A percentile compares a stretch with the other conserved stretches of the same genome.
phyloP scores from a whole-genome alignment of 2,113 vertebrate species.

The Entomyzon cyanotis region DNA sequence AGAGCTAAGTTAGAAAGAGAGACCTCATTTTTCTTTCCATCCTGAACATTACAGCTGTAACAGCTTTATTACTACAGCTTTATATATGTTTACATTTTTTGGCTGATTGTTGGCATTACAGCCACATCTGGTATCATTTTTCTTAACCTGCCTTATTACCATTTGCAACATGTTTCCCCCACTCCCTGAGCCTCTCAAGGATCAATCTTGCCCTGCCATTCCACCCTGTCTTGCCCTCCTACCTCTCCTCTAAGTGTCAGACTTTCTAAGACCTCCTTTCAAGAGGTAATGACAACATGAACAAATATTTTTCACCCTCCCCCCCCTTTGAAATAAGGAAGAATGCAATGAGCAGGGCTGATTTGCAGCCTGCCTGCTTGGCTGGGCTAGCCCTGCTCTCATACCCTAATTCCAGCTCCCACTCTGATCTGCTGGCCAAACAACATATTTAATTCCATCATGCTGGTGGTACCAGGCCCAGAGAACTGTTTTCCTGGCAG shows the following conservation, averaged over 20 bases:
- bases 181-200: conserved; percentile 55
- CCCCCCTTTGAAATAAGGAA: neutral
- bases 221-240: neutral
- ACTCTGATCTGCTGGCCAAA: conserved; percentile 31
- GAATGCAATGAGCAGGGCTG: neutral
- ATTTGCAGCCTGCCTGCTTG: neutral
- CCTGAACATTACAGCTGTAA: conserved; percentile 60
- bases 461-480: conserved; percentile 50
- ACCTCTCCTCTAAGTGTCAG: neutral
- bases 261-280: neutral
- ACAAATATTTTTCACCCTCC: neutral
- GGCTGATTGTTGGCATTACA: conserved; percentile 62
- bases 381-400: neutral
- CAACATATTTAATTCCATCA: conserved; percentile 3
- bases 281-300: conserved; percentile 19
- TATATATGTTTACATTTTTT: conserved; percentile 68
- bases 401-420: conserved; percentile 24
- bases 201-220: conserved; percentile 52
- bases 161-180: conserved; percentile 50
- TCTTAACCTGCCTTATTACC: conserved; percentile 66
- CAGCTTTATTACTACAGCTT: conserved; percentile 61
- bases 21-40: conserved; percentile 41
- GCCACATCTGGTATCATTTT: conserved; percentile 74
- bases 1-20: conserved; percentile 43
- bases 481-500: conserved; percentile 7